Conservation (phyloP, 2,797 vertebrate species). For the Bufotes viridis region DNA sequence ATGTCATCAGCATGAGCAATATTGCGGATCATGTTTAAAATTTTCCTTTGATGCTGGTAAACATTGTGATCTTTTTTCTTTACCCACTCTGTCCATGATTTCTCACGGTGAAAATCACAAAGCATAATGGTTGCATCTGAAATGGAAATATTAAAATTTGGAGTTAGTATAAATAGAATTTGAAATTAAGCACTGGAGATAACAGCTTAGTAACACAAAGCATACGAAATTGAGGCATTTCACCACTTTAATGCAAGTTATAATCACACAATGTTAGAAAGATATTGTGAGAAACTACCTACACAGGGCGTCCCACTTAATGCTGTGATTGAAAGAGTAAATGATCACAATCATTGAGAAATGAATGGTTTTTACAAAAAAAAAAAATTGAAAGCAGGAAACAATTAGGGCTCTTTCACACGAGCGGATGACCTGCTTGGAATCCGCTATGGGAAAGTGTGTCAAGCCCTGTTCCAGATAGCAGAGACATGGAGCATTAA, state of each 20-base stretch:
- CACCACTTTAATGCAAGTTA: not conserved
- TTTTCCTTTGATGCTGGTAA: not conserved
- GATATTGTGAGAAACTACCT: no score
- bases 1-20: slow-evolving; percentile 1
- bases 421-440: no score
- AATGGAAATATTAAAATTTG: not conserved
- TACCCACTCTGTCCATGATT: not conserved
- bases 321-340: no score
- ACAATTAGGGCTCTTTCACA: no score
- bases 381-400: no score
- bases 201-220: not conserved
- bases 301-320: no score
- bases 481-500: no score
- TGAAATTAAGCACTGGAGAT: not conserved
- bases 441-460: no score
- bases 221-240: not conserved
- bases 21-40: not conserved
- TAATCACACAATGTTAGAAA: not conserved
- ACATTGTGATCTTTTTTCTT: slow-evolving; percentile 1
- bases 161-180: no score
- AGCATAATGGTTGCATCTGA: not conserved
- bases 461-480: no score
- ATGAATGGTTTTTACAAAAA: no score
- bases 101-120: not conserved
- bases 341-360: no score